Evolutionary conservation across 1,140 invertebrate genomes (phyloP).

Genomic region (Sarcophaga peregrina): DNA sequence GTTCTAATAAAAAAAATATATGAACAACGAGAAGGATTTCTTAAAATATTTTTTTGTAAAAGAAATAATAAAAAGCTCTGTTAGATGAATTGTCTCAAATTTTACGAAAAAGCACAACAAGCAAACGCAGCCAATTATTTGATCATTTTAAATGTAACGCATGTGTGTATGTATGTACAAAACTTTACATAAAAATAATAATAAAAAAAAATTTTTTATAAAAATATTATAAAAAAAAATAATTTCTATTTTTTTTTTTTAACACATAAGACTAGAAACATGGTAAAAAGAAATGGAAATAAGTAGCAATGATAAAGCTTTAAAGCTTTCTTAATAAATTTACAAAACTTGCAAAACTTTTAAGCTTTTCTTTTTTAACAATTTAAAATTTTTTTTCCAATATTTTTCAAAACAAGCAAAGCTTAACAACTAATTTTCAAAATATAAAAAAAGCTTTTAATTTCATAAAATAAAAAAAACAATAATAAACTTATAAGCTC

Average conservation of each 20-base stretch:
- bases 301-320: neutral
- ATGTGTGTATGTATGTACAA: neutral
- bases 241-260: constrained; percentile 28
- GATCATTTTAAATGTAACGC: neutral
- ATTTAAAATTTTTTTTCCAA: neutral
- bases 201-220: constrained; percentile 25
- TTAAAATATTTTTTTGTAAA: neutral
- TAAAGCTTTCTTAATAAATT: neutral
- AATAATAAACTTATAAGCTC: constrained; percentile 16
- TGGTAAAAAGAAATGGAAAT: constrained; percentile 16
- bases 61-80: constrained; percentile 30
- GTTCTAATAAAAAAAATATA: neutral
- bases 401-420: too few species aligned
- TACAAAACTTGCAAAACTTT: neutral
- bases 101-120: constrained; percentile 35
- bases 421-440: neutral
- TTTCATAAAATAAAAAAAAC: neutral
- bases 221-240: constrained; percentile 16
- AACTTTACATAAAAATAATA: constrained; percentile 26
- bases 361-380: constrained; percentile 9
- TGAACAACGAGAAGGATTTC: neutral
- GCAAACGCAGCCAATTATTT: constrained; percentile 61
- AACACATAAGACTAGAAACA: constrained; percentile 26
- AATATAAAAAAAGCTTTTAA: neutral
- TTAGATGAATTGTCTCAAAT: constrained; percentile 24